These are phyloP conservation scores for Caprella mutica DNA, from an alignment of 2,888 invertebrate genomes.

Conservation along the genomic window DNA sequence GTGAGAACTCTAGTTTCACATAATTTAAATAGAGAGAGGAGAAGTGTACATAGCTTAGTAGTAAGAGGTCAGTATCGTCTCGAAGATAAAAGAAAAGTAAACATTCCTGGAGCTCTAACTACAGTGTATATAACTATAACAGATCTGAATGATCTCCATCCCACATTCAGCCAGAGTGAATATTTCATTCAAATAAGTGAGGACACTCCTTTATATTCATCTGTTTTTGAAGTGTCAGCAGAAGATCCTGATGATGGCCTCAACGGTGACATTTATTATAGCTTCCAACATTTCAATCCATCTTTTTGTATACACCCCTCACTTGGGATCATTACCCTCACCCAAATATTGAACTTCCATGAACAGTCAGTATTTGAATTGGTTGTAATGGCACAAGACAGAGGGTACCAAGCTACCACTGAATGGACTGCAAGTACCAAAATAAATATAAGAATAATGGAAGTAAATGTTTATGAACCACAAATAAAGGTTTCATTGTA, in stretches of 20 bases:
- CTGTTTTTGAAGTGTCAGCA: conserved; percentile 49
- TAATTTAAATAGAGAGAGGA: conserved; percentile 74
- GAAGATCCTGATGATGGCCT: conserved; percentile 92
- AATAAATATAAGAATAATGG: conserved; percentile 45
- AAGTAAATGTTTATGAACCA: conserved; percentile 75
- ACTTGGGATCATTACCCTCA: conserved; percentile 72
- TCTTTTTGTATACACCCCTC: conserved; percentile 88
- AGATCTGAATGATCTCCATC: conserved; percentile 83
- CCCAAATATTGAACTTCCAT: conserved; percentile 60
- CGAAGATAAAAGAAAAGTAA: conserved; percentile 24
- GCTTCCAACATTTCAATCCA: conserved; percentile 66
- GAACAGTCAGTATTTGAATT: conserved; percentile 61
- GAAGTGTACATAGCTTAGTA: conserved; percentile 17
- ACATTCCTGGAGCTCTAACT: conserved; percentile 45
- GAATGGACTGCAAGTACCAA: conserved; percentile 65
- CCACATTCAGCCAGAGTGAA: conserved; percentile 78
- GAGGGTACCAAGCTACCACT: conserved; percentile 56
- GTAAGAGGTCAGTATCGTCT: conserved; percentile 27
- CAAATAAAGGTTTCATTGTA: conserved; percentile 67
- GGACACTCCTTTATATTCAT: conserved; percentile 66
- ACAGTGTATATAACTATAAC: conserved; percentile 58
- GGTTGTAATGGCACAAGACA: conserved; percentile 68
- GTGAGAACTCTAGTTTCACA: conserved; percentile 75
- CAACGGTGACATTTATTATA: conserved; percentile 95
- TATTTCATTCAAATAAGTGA: conserved; percentile 79